Base-by-base conservation (phyloP, 2,797 vertebrate species). In the Carduelis carduelis region DNA sequence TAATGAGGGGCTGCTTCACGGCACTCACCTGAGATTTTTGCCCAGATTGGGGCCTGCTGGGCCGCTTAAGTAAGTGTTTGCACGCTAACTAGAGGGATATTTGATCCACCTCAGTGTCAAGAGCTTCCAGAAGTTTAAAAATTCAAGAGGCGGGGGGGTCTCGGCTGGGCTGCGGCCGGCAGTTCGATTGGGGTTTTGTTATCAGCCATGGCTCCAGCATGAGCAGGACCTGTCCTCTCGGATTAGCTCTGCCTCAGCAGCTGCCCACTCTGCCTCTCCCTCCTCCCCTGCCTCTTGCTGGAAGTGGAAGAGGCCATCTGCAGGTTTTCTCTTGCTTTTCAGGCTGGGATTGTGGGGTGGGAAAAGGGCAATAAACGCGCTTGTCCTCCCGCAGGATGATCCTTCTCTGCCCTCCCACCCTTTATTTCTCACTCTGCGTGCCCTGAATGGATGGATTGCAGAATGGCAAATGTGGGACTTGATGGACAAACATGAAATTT, bases 111-210 rank as follows among this genome's bases (percentile, higher is more conserved):
- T 98, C 98, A 93, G 98, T 98, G 98, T 98, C 98, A 98, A 98
- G 98, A 92, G 98, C 98, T 98, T 98, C 98, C 98, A 98, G 97
- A 97, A 98, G 96, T 98, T 99, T 98, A 99, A 99, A 99, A 98
- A 99, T 99, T 98, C 97, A 99, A 98, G 98, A 99, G 95, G 96
- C 81, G 23, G 93, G 96, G 96, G 97, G 97, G 97, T 98, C 98
- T 98, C 98, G 71, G 93, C 95, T 97, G 98, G 96, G 96, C 98
- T 98, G 97, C 96, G 94, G 97, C 96, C 96, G 96, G 98, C 97
- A 97, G 98, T 98, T 99, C 98, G 98, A 98, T 99, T 99, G 98
- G 97, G 98, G 97, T 98, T 99, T 98, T 99, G 98, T 99, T 98
- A 99, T 99, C 98, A 97, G 93, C 98, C 97, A 94, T 97, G 98